Conservation (phyloP, 2,113 vertebrate genomes). For the Limanda limanda region DNA sequence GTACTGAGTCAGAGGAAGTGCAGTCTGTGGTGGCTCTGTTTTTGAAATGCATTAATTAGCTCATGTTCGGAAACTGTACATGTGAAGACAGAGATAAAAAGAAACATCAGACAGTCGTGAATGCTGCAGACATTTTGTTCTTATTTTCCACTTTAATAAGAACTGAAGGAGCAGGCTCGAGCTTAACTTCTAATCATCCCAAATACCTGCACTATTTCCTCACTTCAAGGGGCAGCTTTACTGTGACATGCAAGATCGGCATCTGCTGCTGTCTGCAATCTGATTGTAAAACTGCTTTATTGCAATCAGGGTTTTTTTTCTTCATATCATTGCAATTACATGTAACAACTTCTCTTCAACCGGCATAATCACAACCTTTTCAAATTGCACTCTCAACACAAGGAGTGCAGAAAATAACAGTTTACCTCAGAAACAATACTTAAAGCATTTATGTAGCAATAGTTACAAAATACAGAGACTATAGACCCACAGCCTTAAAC, state of each 20-base stretch:
- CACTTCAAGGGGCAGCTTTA: constrained; percentile 44
- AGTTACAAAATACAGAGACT: not conserved
- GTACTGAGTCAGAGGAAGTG: constrained; percentile 8
- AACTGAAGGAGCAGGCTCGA: constrained; percentile 20
- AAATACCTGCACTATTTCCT: constrained; percentile 37
- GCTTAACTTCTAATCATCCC: constrained; percentile 38
- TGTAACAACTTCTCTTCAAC: constrained; percentile 26
- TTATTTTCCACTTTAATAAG: constrained; percentile 18
- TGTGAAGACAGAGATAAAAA: constrained; percentile 49
- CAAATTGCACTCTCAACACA: constrained; percentile 11
- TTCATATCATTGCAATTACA: constrained; percentile 41
- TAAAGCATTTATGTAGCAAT: not conserved
- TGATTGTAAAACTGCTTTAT: constrained; percentile 21
- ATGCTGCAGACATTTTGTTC: constrained; percentile 54
- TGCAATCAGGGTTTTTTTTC: constrained; percentile 13
- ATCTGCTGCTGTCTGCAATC: constrained; percentile 27
- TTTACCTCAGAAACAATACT: constrained; percentile 7
- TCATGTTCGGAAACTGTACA: constrained; percentile 32
- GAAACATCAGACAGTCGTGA: constrained; percentile 53
- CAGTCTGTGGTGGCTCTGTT: constrained; percentile 15
- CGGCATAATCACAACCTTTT: constrained; percentile 16
- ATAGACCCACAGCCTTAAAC: constrained; percentile 12
- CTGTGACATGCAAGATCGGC: constrained; percentile 32
- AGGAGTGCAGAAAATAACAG: constrained; percentile 1
- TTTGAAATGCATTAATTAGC: constrained; percentile 60